Percentiles rank a stretch among this genome's conserved stretches.
Evolutionary conservation across 2,797 vertebrate genomes (phyloP).

Genomic region (Poecilia velifera): DNA sequence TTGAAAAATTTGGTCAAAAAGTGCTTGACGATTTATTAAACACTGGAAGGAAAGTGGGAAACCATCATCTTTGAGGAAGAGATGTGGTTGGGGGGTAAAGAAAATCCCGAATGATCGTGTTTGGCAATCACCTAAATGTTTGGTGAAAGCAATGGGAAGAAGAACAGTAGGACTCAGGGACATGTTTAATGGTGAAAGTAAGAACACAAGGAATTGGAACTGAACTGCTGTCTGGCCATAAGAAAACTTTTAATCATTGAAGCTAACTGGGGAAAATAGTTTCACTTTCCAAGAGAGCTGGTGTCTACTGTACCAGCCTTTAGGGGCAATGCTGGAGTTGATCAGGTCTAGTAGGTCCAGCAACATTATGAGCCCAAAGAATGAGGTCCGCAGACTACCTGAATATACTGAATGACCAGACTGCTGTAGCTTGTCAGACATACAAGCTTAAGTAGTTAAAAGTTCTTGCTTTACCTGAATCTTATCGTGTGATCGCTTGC

Average conservation of each 20-base stretch:
- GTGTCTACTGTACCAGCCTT: neutral
- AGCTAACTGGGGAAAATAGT: neutral
- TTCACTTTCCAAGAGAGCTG: neutral
- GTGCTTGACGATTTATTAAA: too few species aligned
- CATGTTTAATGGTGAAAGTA: neutral
- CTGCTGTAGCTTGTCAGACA: neutral
- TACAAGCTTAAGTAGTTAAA: neutral
- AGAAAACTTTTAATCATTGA: neutral
- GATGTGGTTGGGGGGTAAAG: too few species aligned
- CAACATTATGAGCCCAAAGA: neutral
- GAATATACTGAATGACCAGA: too few species aligned
- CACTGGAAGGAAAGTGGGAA: too few species aligned
- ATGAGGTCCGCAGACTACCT: too few species aligned
- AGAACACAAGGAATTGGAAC: neutral
- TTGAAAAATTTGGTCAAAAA: too few species aligned
- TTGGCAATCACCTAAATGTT: neutral
- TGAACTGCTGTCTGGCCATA: neutral
- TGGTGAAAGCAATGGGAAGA: neutral
- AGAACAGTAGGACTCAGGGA: neutral
- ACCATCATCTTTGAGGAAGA: too few species aligned
- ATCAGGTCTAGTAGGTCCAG: neutral
- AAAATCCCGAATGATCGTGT: neutral
- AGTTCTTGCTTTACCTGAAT: neutral
- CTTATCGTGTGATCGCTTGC: constrained; percentile 10
- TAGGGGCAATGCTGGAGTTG: neutral